phyloP scores from a whole-genome alignment of 2,888 invertebrate genomes.

The Venusia cambrica region DNA sequence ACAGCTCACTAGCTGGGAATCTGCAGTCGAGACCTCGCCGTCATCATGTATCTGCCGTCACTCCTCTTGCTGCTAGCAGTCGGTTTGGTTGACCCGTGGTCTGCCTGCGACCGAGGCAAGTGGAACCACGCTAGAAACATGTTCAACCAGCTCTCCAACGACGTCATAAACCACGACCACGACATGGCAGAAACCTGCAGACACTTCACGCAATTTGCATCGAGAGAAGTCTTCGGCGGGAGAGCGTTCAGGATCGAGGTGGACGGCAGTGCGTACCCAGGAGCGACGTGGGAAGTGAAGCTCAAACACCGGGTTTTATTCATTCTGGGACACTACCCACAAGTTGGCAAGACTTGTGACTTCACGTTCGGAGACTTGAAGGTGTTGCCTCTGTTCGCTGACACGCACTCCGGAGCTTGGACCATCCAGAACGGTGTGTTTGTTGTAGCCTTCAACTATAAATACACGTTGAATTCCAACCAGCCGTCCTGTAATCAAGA shows the following conservation, averaged over 20 bases:
- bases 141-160: constrained; percentile 23
- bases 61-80: constrained; percentile 7
- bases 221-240: constrained; percentile 14
- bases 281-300: constrained; percentile 14
- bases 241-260: constrained; percentile 18
- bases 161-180: constrained; percentile 21
- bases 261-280: constrained; percentile 1
- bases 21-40: too few species aligned
- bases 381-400: constrained; percentile 22
- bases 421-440: constrained; percentile 11
- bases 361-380: constrained; percentile 21
- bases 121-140: constrained; percentile 13
- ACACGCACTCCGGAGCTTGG: constrained; percentile 16
- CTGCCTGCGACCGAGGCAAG: constrained; percentile 11
- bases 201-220: constrained; percentile 19
- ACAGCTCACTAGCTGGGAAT: too few species aligned
- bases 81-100: constrained; percentile 14
- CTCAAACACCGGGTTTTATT: constrained; percentile 22
- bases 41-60: constrained; percentile 14
- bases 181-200: constrained; percentile 24
- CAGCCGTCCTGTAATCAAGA: constrained; percentile 6
- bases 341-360: constrained; percentile 14
- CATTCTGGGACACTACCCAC: constrained; percentile 15
- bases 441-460: constrained; percentile 17
- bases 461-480: constrained; percentile 9